Evolutionary conservation across 2,888 invertebrate genomes (phyloP), one percentile per base, ranked within the genome.

Genomic region (Neoascia interrupta): DNA sequence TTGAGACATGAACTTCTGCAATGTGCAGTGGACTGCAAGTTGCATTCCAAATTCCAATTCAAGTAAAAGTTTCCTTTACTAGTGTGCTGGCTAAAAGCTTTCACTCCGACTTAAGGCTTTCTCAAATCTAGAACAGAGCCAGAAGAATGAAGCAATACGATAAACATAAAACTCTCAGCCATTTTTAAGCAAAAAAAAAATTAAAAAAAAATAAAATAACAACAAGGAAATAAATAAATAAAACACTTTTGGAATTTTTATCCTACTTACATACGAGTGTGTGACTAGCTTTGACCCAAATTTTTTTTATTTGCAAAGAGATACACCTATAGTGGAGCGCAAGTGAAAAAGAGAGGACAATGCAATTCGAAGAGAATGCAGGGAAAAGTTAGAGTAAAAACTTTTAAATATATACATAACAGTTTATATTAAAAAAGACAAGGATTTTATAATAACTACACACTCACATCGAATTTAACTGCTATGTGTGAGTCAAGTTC

Each of bases 241-340:
- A 39, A 31, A 53, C 26, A 61, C 60, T 49, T 73, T 34, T 43
- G 49, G 60, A 53, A 73, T 60, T 64, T 56, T 73, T 66, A 68
- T 79, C 66, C 66, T 76, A 68, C 73, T 84, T 84, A 85, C 83
- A 84, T 84, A 82, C 85, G 84, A 85, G 83, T 86, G 86, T 87
- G 84, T 86, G 86, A 86, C 86, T 86, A 86, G 86, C 87, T 86
- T 87, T 86, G 86, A 86, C 86, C 86, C 84, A 87, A 85, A 86
- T 87, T 82, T 63, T 83, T 56, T n/a, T 58, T 60, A 81, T 81
- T 76, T 82, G 81, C 82, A 83, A 82, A 82, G 84, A 58, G 76
- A 84, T 82, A 82, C 45, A n/a, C n/a, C n/a, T n/a, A 34, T 45
- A 56, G 37, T 31, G 8, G n/a, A n/a, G n/a, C n/a, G n/a, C n/a